phyloP scores from a whole-genome alignment of 92 coral and sea anemone genomes.

The Zoanthus sociatus region DNA sequence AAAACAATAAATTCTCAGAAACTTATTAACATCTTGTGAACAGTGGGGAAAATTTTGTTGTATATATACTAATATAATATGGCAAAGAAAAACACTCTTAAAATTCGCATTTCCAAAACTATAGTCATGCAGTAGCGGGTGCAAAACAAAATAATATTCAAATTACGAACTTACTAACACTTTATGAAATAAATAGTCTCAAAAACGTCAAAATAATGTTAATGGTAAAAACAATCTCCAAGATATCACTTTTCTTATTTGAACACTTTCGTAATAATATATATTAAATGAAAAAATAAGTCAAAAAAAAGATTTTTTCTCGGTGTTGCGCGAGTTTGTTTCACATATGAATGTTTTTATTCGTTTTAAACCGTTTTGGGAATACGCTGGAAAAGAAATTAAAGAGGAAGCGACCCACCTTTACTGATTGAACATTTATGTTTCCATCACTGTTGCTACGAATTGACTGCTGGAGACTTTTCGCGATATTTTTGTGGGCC shows the following conservation, averaged over 20 bases:
- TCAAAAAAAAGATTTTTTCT: background rate
- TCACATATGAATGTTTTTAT: no score
- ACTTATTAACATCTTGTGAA: no score
- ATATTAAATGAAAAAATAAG: conserved; percentile 1
- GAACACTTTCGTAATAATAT: conserved; percentile 1
- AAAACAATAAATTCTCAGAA: no score
- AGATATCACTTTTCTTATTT: background rate
- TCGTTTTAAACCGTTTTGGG: no score
- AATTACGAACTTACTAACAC: background rate
- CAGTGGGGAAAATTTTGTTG: no score
- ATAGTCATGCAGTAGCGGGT: background rate
- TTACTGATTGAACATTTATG: conserved; percentile 14
- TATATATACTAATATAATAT: no score
- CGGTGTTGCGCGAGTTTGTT: background rate
- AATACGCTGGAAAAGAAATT: background rate
- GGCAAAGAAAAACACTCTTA: no score
- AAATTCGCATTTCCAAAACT: no score
- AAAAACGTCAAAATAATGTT: no score
- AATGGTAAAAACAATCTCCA: background rate
- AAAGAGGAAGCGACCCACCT: background rate
- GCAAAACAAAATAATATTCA: background rate
- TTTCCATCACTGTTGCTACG: conserved; percentile 45
- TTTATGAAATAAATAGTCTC: background rate
- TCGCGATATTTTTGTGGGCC: conserved; percentile 19
- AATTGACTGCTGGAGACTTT: conserved; percentile 6